These are phyloP conservation scores for Callopanchax toddi DNA, from an alignment of 2,113 vertebrate species.

Conservation along the genomic window DNA sequence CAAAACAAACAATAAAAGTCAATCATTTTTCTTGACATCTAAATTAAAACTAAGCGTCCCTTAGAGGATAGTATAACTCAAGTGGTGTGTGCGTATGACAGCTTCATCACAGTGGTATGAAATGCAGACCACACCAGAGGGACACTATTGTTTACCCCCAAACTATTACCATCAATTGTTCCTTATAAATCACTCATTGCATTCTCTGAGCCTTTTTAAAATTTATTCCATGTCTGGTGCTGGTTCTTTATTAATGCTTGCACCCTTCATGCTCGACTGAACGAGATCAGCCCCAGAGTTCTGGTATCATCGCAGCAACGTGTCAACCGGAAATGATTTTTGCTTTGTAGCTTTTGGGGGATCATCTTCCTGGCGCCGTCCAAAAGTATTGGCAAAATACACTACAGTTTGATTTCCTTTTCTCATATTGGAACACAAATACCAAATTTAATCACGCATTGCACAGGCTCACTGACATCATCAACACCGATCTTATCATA, in stretches of 20 bases:
- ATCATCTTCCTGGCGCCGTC: slow-evolving; percentile 36
- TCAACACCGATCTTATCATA: background rate
- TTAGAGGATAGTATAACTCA: slow-evolving; percentile 57
- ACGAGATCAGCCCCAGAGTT: slow-evolving; percentile 55
- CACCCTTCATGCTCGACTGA: slow-evolving; percentile 69
- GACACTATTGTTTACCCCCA: slow-evolving; percentile 67
- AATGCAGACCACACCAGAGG: slow-evolving; percentile 68
- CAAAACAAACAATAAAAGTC: slow-evolving; percentile 60
- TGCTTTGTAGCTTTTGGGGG: slow-evolving; percentile 55
- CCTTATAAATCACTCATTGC: slow-evolving; percentile 66
- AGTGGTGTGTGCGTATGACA: slow-evolving; percentile 65
- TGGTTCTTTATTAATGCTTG: slow-evolving; percentile 68
- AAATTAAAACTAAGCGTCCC: slow-evolving; percentile 74
- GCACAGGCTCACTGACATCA: background rate
- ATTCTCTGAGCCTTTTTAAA: slow-evolving; percentile 37
- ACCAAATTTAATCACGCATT: background rate
- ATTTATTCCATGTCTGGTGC: slow-evolving; percentile 52
- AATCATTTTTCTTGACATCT: slow-evolving; percentile 71
- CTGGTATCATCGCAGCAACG: slow-evolving; percentile 57
- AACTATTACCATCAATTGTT: slow-evolving; percentile 61
- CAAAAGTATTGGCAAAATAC: slow-evolving; percentile 30
- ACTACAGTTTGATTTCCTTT: slow-evolving; percentile 2
- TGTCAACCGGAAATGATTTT: slow-evolving; percentile 60
- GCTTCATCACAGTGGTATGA: slow-evolving; percentile 70
- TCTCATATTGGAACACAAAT: background rate